Evolutionary conservation across 2,113 vertebrate genomes (phyloP), one percentile per base, ranked within the genome.

Genomic region (Eptesicus fuscus): DNA sequence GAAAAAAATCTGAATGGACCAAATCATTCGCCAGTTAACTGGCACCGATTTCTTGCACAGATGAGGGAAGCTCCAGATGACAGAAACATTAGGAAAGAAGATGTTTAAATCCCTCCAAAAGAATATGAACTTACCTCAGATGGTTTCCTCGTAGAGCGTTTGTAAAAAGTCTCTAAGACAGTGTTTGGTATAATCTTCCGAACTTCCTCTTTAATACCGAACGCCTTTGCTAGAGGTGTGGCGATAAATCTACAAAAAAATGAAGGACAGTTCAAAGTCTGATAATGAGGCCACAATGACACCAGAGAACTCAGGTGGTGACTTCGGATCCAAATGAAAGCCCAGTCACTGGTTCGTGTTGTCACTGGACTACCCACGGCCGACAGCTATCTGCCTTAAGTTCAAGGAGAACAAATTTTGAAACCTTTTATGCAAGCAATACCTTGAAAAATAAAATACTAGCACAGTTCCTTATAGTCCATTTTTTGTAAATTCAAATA

Each of bases 131-230:
- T 98, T 99, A 99, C 99, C 98, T 99, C 98, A 77, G 98, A 96
- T 78, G 99, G 99, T 76, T 97, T 98, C 97, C 95, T 99, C 61
- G 98, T 97, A 70, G 83, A 98, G 61, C 97, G 91, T 4, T 92
- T 97, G 97, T 99, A 99, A 98, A 98, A 99, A 9, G 95, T 97
- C 91, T 99, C 99, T 97, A 99, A 97, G 89, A 98, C 79, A 11
- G 98, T 82, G 96, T 99, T 99, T 71, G 98, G 95, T 67, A 97
- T 98, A 44, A 98, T 97, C 96, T 98, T 98, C 78, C 91, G 98
- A 83, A 95, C 97, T 83, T 93, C 94, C 13, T 98, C 98, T 96
- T 98, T 98, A 96, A 99, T 98, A 44, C 99, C 99, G 63, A 98
- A 92, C 14, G 70, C 85, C 93, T 97, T 96, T 86, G 99, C 99